Evolutionary conservation across 2,888 invertebrate species (phyloP).

Genomic region (Camptogramma bilineatum): DNA sequence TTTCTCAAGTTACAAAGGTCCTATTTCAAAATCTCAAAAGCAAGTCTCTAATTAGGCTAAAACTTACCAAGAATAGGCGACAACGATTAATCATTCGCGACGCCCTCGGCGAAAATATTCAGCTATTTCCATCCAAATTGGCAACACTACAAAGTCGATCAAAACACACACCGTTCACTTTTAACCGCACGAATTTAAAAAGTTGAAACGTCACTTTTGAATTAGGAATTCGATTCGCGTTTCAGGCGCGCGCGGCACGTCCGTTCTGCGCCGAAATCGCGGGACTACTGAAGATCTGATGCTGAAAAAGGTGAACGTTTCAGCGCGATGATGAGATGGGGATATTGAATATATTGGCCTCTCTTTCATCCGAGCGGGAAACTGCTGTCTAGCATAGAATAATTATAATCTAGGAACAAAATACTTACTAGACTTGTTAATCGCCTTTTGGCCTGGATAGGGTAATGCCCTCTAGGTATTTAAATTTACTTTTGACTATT

Average conservation of each 20-base stretch:
- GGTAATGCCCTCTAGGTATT: background rate
- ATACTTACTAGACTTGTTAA: background rate
- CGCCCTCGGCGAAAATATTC: constrained; percentile 64
- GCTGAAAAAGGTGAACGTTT: constrained; percentile 41
- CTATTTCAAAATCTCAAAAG: constrained; percentile 14
- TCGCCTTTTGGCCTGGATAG: background rate
- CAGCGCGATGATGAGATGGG: constrained; percentile 29
- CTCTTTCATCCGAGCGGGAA: constrained; percentile 34
- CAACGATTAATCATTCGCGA: constrained; percentile 50
- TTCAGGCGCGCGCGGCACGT: constrained; percentile 24
- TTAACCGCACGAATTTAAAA: constrained; percentile 36
- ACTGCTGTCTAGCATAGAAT: constrained; percentile 26
- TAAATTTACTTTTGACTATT: too few species aligned
- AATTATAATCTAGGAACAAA: background rate
- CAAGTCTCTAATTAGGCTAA: constrained; percentile 26
- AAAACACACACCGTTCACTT: constrained; percentile 31
- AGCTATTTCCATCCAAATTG: constrained; percentile 62
- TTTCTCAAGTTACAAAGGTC: constrained; percentile 17
- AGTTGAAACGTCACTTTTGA: constrained; percentile 45
- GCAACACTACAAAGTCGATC: constrained; percentile 51
- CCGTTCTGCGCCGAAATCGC: constrained; percentile 25
- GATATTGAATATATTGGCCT: constrained; percentile 12
- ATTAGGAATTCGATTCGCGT: constrained; percentile 37
- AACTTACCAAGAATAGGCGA: constrained; percentile 45
- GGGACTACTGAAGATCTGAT: constrained; percentile 37